Evolutionary conservation across 2,888 invertebrate genomes (phyloP), one percentile per base, ranked within the genome.

Genomic region (Lampropteryx suffumata): DNA sequence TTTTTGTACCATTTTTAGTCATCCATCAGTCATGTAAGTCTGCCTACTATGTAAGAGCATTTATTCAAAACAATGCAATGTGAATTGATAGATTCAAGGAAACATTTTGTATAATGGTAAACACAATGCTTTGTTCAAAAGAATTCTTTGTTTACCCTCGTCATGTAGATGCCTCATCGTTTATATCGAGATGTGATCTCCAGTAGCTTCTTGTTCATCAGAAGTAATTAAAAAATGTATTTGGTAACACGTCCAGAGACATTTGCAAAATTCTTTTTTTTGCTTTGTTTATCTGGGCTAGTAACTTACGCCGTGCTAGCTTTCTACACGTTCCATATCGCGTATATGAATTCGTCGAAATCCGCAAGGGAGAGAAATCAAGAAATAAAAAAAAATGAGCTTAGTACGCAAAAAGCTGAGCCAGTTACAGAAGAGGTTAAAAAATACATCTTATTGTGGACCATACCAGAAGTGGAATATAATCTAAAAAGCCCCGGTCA

Each of bases 401-500:
- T 21, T 21, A 21, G 3, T 21, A 21, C 21, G 5, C 2, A 21
- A 21, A 21, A 21, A 21, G 3, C 6, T 7, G 24, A 24, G 24
- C 5, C 5, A 24, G 3, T 17, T 17, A 5, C 24, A 24, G 21
- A 2, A 3, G 21, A 24, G 7, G 7, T 7, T 6, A 5, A 24
- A 24, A 84, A 80, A 46, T 81, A 82, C 27, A 81, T 88, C 34
- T 53, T 87, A 1, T 43, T 84, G 0, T 86, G 84, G 84, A 69
- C 70, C 0, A 48, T 47, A n/a, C 34, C 50, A 2, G 57, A 61
- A 5, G 44, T 62, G 12, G 40, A 53, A 1, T 35, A 50, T n/a
- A 59, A 62, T 3, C 24, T 53, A 1, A 53, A 73, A 1, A 61
- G 47, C 5, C 68, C 73, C 51, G 80, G 88, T 7, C 75, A 76